Conservation (phyloP, 2,888 invertebrate species). For the Eumerus sabulonum region DNA sequence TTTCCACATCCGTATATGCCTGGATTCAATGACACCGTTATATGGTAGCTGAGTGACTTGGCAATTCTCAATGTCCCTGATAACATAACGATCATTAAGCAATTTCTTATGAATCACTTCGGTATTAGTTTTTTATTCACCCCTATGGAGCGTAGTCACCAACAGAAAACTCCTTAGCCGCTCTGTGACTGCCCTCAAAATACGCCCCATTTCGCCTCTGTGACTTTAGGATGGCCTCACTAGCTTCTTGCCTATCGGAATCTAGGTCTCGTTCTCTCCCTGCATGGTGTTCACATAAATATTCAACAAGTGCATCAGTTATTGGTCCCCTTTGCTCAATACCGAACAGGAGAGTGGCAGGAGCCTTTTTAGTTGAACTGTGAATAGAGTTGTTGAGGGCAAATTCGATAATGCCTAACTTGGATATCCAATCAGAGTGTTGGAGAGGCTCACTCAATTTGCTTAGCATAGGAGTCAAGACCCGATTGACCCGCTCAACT, state of each 20-base stretch:
- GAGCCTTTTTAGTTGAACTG: conserved; percentile 38
- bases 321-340: conserved; percentile 11
- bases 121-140: too few species aligned
- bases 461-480: conserved; percentile 19
- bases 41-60: conserved; percentile 1
- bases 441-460: conserved; percentile 39
- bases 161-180: neutral
- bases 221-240: neutral
- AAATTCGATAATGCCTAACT: conserved; percentile 16
- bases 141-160: neutral
- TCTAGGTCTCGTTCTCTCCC: too few species aligned
- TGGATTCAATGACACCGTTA: neutral
- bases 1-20: neutral
- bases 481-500: conserved; percentile 18
- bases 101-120: too few species aligned
- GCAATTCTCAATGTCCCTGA: neutral
- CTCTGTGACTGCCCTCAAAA: neutral
- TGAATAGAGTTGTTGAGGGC: conserved; percentile 32
- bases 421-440: conserved; percentile 24
- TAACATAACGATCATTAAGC: neutral
- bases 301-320: conserved; percentile 19
- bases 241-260: too few species aligned
- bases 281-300: too few species aligned
- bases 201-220: conserved; percentile 38
- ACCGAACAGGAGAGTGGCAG: neutral